Conservation (phyloP, 2,888 invertebrate genomes). For the Acleris cristana region DNA sequence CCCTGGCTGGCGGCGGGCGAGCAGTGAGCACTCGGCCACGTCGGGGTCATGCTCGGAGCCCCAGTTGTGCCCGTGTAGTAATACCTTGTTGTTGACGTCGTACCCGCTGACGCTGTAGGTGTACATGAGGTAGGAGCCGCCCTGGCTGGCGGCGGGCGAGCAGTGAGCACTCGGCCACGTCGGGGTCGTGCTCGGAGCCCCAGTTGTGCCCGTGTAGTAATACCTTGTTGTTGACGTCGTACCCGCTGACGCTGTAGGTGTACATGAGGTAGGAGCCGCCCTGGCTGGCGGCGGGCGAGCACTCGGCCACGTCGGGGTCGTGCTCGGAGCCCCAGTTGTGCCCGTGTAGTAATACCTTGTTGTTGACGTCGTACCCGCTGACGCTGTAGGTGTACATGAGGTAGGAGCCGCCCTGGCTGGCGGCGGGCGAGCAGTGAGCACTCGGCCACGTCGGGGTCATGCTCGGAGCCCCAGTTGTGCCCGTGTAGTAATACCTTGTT, state of each 20-base stretch:
- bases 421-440: conserved; percentile 98
- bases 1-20: conserved; percentile 96
- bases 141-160: conserved; percentile 96
- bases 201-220: conserved; percentile 92
- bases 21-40: conserved; percentile 97
- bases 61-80: conserved; percentile 94
- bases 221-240: conserved; percentile 96
- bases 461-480: conserved; percentile 99
- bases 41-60: conserved; percentile 99
- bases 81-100: conserved; percentile 95
- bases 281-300: conserved; percentile 96
- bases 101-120: conserved; percentile 98
- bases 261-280: conserved; percentile 98
- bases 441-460: conserved; percentile 97
- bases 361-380: conserved; percentile 97
- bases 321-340: conserved; percentile 99
- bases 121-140: conserved; percentile 98
- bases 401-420: conserved; percentile 96
- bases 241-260: conserved; percentile 97
- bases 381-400: conserved; percentile 98
- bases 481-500: conserved; percentile 90
- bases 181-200: conserved; percentile 99
- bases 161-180: conserved; percentile 97
- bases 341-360: conserved; percentile 88
- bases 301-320: conserved; percentile 97